phyloP scores from a whole-genome alignment of 2,113 vertebrate genomes.

The Scopus umbretta region DNA sequence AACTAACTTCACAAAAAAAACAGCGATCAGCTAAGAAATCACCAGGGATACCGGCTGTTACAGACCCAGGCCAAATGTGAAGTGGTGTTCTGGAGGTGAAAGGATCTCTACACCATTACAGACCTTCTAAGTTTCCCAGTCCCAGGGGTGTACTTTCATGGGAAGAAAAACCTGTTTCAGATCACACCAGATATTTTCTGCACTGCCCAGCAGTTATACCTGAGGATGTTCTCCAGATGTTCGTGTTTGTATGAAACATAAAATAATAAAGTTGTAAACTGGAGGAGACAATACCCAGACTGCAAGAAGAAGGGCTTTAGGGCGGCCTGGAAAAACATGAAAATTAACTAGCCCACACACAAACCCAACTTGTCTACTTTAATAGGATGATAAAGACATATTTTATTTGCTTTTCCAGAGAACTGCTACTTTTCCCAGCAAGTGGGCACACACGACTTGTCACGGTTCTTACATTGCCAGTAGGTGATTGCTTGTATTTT shows the following conservation, averaged over 20 bases:
- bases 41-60: neutral
- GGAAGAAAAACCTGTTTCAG: slow-evolving; percentile 45
- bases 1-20: neutral
- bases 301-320: slow-evolving; percentile 37
- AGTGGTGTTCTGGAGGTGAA: slow-evolving; percentile 16
- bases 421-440: neutral
- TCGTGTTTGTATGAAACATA: slow-evolving; percentile 51
- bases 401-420: slow-evolving; percentile 2
- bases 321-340: neutral
- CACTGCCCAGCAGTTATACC: slow-evolving; percentile 64
- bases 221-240: slow-evolving; percentile 76
- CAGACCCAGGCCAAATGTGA: neutral
- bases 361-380: neutral
- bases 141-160: neutral
- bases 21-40: neutral
- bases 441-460: neutral
- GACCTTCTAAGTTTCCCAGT: slow-evolving; percentile 10
- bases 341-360: neutral
- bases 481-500: neutral
- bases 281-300: slow-evolving; percentile 42
- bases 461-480: neutral
- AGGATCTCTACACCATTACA: neutral
- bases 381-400: neutral
- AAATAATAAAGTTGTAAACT: slow-evolving; percentile 68
- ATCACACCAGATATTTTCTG: slow-evolving; percentile 32